Evolutionary conservation across 1,140 invertebrate genomes (phyloP), one percentile per base, ranked within the genome.

Genomic region (Carposina sasakii): DNA sequence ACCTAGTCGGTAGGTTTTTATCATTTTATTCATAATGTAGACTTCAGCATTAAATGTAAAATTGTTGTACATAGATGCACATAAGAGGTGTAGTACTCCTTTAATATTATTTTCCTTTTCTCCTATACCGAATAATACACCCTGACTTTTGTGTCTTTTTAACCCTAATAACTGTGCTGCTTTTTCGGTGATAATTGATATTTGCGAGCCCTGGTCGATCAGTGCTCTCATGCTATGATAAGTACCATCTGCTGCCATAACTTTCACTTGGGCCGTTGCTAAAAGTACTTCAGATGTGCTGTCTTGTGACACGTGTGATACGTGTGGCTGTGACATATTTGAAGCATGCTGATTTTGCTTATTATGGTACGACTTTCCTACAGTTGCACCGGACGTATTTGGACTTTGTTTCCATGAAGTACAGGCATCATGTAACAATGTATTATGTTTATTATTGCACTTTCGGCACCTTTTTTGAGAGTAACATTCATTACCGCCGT

Each of bases 171-270:
- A 20, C 9, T 47, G 17, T 8, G 44, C 44, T 9, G 44, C 44
- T 13, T 36, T 17, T 23, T 47, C 31, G 6, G 44, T 22, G 12
- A 47, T 30, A 6, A 47, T 9, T 9, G 44, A 47, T 13, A 47
- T 12, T 36, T 47, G 44, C 19, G 44, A 47, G 12, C 44, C 44
- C 21, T 47, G 44, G 21, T 47, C 44, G 34, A 47, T 47, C 4
- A 47, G 34, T 23, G 44, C 44, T 17, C 44, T 21, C 21, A 31
- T 20, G 12, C 6, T 34, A 15, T 37, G 12, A 12, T 30, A 47
- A 3, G 9, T 34, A 20, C 31, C 22, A 20, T 31, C 34, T 6
- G 12, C 2, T 20, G 4, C 12, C 26, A 24, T 20, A 10, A 42
- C 22, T 22, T 42, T 22, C 2, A 42, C 9, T 15, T 12, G 16